Conservation (phyloP, 2,797 vertebrate genomes). For the Typhlichthys subterraneus region DNA sequence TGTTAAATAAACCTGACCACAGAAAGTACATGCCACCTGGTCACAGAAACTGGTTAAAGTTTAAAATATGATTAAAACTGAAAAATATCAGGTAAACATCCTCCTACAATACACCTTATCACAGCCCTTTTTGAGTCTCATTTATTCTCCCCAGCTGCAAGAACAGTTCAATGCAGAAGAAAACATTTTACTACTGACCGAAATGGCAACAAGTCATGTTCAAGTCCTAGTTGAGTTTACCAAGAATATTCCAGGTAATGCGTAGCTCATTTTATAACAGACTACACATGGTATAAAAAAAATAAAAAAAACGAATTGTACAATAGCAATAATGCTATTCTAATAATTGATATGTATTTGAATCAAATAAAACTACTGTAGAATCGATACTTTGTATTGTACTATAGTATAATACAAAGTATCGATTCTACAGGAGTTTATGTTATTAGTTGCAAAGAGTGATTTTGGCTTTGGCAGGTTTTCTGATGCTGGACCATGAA, state of each 20-base stretch:
- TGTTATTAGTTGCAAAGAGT: neutral
- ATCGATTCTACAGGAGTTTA: no score
- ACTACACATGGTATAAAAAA: neutral
- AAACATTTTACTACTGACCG: conserved; percentile 96
- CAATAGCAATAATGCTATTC: neutral
- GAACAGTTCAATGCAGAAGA: conserved; percentile 93
- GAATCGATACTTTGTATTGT: no score
- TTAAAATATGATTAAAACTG: neutral
- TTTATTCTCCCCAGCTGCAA: conserved; percentile 79
- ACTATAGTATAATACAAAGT: no score
- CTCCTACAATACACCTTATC: conserved; percentile 6
- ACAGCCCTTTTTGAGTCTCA: neutral
- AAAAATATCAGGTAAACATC: neutral
- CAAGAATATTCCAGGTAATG: conserved; percentile 94
- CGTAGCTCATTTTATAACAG: neutral
- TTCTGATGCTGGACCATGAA: conserved; percentile 93
- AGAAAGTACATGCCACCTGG: neutral
- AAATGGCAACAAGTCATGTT: conserved; percentile 97
- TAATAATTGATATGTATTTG: no score
- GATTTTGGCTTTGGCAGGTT: conserved; percentile 76
- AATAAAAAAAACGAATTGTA: neutral
- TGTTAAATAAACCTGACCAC: neutral
- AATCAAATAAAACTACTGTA: no score
- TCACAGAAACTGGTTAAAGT: neutral
- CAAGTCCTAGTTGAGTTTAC: conserved; percentile 98